Conservation (phyloP, 2,888 invertebrate species). For the Trissoscelio sp. region DNA sequence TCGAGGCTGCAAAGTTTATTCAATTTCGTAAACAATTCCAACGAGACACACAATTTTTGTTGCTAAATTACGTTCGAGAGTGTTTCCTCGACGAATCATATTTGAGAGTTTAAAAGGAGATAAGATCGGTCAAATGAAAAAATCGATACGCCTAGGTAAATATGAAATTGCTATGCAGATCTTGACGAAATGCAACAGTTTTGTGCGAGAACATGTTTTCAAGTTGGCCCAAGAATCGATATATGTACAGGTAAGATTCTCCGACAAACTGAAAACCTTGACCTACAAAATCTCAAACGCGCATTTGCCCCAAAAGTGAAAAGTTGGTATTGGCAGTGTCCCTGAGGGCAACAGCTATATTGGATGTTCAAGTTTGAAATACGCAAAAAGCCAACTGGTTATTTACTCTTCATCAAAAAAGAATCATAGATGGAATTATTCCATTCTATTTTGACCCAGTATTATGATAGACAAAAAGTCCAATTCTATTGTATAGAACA, state of each 20-base stretch:
- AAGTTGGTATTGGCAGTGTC: slow-evolving; percentile 34
- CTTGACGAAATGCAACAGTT: not conserved
- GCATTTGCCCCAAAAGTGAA: slow-evolving; percentile 41
- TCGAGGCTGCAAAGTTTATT: no score
- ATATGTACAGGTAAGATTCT: slow-evolving; percentile 39
- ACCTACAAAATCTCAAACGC: slow-evolving; percentile 55
- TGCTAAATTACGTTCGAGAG: not conserved
- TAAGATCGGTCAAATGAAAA: not conserved
- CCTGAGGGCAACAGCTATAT: slow-evolving; percentile 29
- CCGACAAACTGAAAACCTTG: slow-evolving; percentile 51
- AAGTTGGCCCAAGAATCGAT: slow-evolving; percentile 27
- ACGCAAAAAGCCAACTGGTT: slow-evolving; percentile 18
- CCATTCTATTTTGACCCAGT: not conserved
- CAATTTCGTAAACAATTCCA: slow-evolving; percentile 5
- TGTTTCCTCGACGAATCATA: no score
- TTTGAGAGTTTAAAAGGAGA: no score
- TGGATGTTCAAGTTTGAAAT: slow-evolving; percentile 31
- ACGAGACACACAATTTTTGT: not conserved
- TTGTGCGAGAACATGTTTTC: not conserved
- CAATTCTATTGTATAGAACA: no score
- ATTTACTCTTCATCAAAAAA: slow-evolving; percentile 24
- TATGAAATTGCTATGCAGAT: not conserved
- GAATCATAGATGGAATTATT: not conserved
- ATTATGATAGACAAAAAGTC: no score
- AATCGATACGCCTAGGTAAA: not conserved